A percentile compares a stretch with the other conserved stretches of the same genome.
Conservation (phyloP, 1,140 invertebrate species). For the Zaprionus ornatus region DNA sequence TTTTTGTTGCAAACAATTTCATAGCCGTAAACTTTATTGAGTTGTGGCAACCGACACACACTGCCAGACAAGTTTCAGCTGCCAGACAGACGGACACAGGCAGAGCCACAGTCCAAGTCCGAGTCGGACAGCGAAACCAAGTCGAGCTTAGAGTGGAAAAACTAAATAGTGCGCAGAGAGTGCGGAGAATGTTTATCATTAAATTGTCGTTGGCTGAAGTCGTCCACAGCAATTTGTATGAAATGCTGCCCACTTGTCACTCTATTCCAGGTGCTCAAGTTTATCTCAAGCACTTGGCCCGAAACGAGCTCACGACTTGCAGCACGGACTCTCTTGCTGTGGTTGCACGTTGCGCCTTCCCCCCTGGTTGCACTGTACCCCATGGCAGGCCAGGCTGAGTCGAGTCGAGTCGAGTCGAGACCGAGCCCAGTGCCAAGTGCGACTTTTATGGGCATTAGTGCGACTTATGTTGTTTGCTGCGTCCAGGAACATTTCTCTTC, state of each 20-base stretch:
- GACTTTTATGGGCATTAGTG: conserved; percentile 81
- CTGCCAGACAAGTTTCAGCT: background rate
- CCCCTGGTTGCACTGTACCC: background rate
- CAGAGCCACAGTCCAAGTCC: background rate
- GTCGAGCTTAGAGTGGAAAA: conserved; percentile 1
- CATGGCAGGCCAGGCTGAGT: background rate
- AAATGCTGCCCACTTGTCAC: conserved; percentile 80
- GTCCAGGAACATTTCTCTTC: conserved; percentile 41
- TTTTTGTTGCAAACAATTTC: conserved; percentile 77
- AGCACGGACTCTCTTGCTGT: background rate
- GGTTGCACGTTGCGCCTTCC: background rate
- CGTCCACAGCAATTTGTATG: conserved; percentile 76
- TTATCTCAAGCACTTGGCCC: conserved; percentile 73
- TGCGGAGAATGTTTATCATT: conserved; percentile 67
- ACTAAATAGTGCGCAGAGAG: background rate
- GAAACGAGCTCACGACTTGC: conserved; percentile 45
- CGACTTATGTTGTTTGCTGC: conserved; percentile 77
- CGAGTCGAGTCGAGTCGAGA: background rate
- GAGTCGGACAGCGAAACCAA: background rate
- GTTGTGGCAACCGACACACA: conserved; percentile 57
- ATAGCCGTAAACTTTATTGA: conserved; percentile 77
- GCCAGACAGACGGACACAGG: background rate
- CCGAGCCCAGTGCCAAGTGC: conserved; percentile 44
- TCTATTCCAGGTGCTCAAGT: conserved; percentile 76
- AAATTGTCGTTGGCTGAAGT: conserved; percentile 63